Conservation (phyloP, 1,140 invertebrate genomes). For the Nymphalis io region DNA sequence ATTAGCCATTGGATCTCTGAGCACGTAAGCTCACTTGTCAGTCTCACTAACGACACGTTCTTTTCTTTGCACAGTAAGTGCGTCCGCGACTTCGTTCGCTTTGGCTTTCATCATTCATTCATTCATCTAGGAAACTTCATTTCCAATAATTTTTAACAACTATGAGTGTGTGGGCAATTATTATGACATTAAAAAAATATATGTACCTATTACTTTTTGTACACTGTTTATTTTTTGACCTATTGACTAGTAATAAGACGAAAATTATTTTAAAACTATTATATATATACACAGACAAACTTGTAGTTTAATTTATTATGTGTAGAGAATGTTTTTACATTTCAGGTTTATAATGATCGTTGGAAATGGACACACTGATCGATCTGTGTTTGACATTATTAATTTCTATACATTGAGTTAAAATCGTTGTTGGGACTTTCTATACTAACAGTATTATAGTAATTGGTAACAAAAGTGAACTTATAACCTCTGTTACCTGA, state of each 20-base stretch:
- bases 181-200: too few species aligned
- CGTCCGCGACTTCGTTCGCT: background rate
- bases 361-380: conserved; percentile 2
- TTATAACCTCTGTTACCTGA: too few species aligned
- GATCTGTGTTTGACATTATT: background rate
- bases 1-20: conserved; percentile 27
- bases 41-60: background rate
- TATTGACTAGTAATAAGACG: too few species aligned
- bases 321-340: background rate
- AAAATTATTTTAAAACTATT: too few species aligned
- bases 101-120: too few species aligned
- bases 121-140: too few species aligned
- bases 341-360: background rate
- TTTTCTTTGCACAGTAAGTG: background rate
- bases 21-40: conserved; percentile 22
- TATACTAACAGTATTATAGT: background rate
- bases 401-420: background rate
- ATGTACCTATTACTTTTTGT: background rate
- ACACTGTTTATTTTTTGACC: too few species aligned
- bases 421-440: background rate
- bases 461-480: too few species aligned
- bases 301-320: background rate
- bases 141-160: too few species aligned
- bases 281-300: background rate
- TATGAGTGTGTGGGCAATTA: too few species aligned